Percentiles rank a stretch among this genome's conserved stretches.
Conservation (phyloP, 2,888 invertebrate species). For the Andrena bicolor region DNA sequence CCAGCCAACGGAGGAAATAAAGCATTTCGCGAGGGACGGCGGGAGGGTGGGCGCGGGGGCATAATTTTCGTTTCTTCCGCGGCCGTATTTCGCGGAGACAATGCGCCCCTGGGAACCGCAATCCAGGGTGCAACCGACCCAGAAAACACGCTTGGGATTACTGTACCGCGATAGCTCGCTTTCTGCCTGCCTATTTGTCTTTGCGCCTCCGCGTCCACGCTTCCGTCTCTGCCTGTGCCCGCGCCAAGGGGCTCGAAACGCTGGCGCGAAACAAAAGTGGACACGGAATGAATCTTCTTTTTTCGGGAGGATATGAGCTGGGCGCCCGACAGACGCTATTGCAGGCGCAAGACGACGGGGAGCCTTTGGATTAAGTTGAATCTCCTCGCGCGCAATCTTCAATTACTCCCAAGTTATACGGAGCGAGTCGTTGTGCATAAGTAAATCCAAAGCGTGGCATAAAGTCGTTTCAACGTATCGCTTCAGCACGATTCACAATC, state of each 20-base stretch:
- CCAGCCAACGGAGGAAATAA: slow-evolving; percentile 66
- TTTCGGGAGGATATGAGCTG: background rate
- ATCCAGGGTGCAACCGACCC: slow-evolving; percentile 75
- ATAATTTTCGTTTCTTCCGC: slow-evolving; percentile 74
- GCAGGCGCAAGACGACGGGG: background rate
- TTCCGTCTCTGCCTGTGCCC: slow-evolving; percentile 55
- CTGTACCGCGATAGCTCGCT: slow-evolving; percentile 69
- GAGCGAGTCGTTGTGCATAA: too few species aligned
- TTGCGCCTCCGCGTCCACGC: slow-evolving; percentile 50
- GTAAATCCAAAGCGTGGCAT: too few species aligned
- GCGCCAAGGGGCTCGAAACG: slow-evolving; percentile 41
- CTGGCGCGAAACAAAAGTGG: slow-evolving; percentile 51
- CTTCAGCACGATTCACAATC: too few species aligned
- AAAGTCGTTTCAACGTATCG: too few species aligned
- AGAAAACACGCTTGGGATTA: slow-evolving; percentile 73
- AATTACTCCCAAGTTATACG: too few species aligned
- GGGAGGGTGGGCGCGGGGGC: slow-evolving; percentile 33
- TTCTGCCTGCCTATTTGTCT: slow-evolving; percentile 65
- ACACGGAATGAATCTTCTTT: slow-evolving; percentile 10
- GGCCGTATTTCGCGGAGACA: slow-evolving; percentile 71
- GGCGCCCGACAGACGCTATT: slow-evolving; percentile 13
- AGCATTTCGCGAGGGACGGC: slow-evolving; percentile 61
- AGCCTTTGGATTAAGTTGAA: background rate
- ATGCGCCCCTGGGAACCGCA: slow-evolving; percentile 71
- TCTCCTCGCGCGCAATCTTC: background rate